Percentiles rank a stretch among this genome's conserved stretches.
phyloP scores from a whole-genome alignment of 2,113 vertebrate species.

The Oplegnathus fasciatus region DNA sequence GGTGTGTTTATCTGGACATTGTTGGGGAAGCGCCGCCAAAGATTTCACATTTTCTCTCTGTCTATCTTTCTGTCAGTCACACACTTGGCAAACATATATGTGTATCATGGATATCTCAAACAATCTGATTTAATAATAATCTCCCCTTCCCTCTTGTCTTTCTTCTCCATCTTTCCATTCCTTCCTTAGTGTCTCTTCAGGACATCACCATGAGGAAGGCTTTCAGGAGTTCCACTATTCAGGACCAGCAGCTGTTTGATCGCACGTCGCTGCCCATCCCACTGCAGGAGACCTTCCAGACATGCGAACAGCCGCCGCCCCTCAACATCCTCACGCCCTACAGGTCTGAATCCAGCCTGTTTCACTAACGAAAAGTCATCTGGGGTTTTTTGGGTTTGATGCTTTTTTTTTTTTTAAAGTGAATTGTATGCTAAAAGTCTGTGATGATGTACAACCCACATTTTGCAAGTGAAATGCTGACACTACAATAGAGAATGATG shows the following conservation, averaged over 20 bases:
- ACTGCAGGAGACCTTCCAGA: constrained; percentile 93
- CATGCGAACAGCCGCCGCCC: constrained; percentile 96
- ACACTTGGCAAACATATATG: background rate
- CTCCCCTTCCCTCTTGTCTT: background rate
- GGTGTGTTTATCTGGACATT: background rate
- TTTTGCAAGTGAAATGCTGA: background rate
- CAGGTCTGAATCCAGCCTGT: constrained; percentile 86
- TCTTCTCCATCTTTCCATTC: background rate
- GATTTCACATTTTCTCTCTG: background rate
- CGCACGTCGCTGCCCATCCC: constrained; percentile 95
- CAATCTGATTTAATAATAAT: constrained; percentile 14
- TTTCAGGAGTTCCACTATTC: constrained; percentile 96
- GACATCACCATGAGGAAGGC: constrained; percentile 99
- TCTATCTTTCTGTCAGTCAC: background rate
- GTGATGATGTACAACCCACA: background rate
- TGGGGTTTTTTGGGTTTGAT: background rate
- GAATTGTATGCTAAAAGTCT: background rate
- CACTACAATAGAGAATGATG: background rate
- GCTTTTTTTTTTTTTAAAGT: no score
- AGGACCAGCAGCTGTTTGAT: constrained; percentile 98
- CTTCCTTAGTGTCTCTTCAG: constrained; percentile 92
- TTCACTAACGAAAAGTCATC: background rate
- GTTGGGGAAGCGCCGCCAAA: background rate
- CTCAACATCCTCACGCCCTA: constrained; percentile 97
- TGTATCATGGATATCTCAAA: background rate